Base-by-base conservation (phyloP, 2,888 invertebrate genomes). In the Drepanosiphum platanoidis region DNA sequence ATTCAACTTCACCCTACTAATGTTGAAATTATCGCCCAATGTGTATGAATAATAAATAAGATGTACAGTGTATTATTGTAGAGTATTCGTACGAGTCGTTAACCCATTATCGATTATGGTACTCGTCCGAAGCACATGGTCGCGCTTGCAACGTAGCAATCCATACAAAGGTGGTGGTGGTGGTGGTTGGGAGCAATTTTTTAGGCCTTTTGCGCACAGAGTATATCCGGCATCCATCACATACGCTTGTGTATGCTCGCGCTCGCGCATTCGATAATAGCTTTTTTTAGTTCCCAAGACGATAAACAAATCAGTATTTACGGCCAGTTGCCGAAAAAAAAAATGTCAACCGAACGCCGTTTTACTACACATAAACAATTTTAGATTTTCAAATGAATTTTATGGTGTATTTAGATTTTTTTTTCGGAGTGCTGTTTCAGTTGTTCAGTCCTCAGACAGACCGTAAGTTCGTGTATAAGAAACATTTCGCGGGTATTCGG, bases 371-470 rank as follows among this genome's bases (percentile, higher is more conserved):
- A 13, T 77, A 30, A 18, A 22, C 70, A 30, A 9, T 66, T 46
- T 46, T 8, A 18, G n/a, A n/a, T 3, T 64, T 79, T 32, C 83
- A 66, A 42, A 83, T 83, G 83, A 68, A 83, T 22, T 36, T 75
- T 13, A 52, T 36, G 42, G 52, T 75, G 18, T 83, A 36, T 3
- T 9, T 75, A 4, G 83, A 83, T 36, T 83, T 83, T 11, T 18
- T 83, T 1, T 18, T 75, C 18, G 52, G 75, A 27, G 66, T 74
- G 15, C n/a, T 75, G 66, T 27, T 75, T n/a, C 74, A 83, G 15
- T 27, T 46, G 64, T 75, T 83, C 18, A 22, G 3, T 8, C 18
- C 22, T 2, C 32, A 36, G 1, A 32, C 61, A 13, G 64, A 74
- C 39, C 58, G 81, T 81, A 61, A 70, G 70, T 70, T 2, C 39